phyloP scores from a whole-genome alignment of 2,888 invertebrate species.

The Hydroisotoma schaefferi region DNA sequence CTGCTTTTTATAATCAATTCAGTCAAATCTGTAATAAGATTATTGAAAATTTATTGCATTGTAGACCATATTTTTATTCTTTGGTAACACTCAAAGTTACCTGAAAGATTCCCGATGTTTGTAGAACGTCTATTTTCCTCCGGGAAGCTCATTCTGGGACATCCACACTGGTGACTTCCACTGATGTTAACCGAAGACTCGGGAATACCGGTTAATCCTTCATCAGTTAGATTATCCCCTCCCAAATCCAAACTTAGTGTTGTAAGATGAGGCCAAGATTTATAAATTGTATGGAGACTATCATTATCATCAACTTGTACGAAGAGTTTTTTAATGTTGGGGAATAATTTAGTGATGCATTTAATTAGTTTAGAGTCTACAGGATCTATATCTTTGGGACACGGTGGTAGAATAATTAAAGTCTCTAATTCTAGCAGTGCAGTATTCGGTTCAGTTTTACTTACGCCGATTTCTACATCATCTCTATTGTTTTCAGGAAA shows the following conservation, averaged over 20 bases:
- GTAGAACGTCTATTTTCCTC: slow-evolving; percentile 19
- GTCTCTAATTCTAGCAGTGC: slow-evolving; percentile 17
- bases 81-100: slow-evolving; percentile 1
- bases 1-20: slow-evolving; percentile 20
- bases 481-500: neutral
- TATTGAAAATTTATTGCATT: neutral
- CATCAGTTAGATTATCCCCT: slow-evolving; percentile 10
- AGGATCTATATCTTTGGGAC: neutral
- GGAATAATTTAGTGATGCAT: slow-evolving; percentile 23
- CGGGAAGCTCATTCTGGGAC: slow-evolving; percentile 13
- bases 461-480: too few species aligned
- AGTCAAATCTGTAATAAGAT: neutral
- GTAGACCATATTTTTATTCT: neutral
- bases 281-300: slow-evolving; percentile 25
- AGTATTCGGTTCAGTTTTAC: too few species aligned
- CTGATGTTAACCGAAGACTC: slow-evolving; percentile 10
- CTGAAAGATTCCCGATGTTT: slow-evolving; percentile 23
- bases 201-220: slow-evolving; percentile 34
- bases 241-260: slow-evolving; percentile 28
- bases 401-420: slow-evolving; percentile 26
- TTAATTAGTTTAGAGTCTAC: slow-evolving; percentile 15
- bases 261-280: slow-evolving; percentile 20
- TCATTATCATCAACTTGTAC: slow-evolving; percentile 26
- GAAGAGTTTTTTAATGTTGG: slow-evolving; percentile 27
- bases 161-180: slow-evolving; percentile 17